Evolutionary conservation across 2,797 vertebrate genomes (phyloP).

Genomic region (Helicolenus hilgendorfi): DNA sequence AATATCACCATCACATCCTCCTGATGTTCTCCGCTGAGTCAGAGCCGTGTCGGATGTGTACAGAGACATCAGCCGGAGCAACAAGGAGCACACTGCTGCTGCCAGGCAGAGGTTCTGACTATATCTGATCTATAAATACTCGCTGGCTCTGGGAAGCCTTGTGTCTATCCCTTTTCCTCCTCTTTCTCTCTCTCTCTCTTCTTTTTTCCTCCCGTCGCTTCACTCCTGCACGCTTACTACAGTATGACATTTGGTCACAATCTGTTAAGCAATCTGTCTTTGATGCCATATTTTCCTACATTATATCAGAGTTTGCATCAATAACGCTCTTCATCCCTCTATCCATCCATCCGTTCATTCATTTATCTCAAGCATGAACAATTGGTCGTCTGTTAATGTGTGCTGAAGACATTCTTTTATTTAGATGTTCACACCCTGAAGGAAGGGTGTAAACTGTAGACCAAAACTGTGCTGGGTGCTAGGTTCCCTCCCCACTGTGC

Average conservation of each 20-base stretch:
- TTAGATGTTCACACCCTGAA: neutral
- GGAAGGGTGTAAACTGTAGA: neutral
- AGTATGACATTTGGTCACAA: constrained; percentile 69
- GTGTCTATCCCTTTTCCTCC: constrained; percentile 54
- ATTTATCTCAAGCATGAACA: neutral
- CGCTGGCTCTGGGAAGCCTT: constrained; percentile 67
- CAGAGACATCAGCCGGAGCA: constrained; percentile 71
- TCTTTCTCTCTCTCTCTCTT: neutral
- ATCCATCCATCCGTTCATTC: neutral
- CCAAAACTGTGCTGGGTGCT: neutral
- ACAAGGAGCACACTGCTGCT: constrained; percentile 69
- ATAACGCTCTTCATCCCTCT: neutral
- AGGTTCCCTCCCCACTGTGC: neutral
- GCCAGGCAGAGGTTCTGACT: constrained; percentile 83
- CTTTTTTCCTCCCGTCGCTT: constrained; percentile 28
- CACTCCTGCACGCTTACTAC: constrained; percentile 35
- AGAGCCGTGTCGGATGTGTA: constrained; percentile 57
- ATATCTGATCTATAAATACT: constrained; percentile 87
- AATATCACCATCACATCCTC: constrained; percentile 46
- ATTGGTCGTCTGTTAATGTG: neutral
- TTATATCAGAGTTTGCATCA: constrained; percentile 15
- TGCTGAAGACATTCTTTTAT: neutral
- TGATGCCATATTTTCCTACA: constrained; percentile 32
- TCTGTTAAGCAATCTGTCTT: constrained; percentile 72
- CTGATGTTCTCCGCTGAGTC: constrained; percentile 62